Evolutionary conservation across 2,888 invertebrate genomes (phyloP).

Genomic region (Brenthis ino): DNA sequence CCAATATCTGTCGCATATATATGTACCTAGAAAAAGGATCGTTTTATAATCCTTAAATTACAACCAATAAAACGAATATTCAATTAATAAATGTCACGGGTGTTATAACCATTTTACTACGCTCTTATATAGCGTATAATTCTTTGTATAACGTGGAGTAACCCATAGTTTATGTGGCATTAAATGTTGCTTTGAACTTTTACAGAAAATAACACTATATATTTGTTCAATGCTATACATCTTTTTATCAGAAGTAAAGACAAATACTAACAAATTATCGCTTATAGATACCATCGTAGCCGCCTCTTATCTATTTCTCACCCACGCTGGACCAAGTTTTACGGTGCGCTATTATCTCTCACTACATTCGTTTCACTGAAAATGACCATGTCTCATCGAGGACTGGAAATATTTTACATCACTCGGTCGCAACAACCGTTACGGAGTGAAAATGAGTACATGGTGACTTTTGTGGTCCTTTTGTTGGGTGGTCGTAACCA

Average conservation of each 20-base stretch:
- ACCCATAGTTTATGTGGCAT: constrained; percentile 30
- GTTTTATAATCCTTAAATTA: constrained; percentile 38
- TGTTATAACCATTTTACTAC: constrained; percentile 34
- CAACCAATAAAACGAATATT: constrained; percentile 38
- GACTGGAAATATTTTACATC: not conserved
- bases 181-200: constrained; percentile 49
- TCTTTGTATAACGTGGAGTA: constrained; percentile 19
- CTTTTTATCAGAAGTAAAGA: constrained; percentile 57
- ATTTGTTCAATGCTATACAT: constrained; percentile 43
- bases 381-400: constrained; percentile 51
- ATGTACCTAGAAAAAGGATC: constrained; percentile 24
- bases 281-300: constrained; percentile 63
- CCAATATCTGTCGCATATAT: constrained; percentile 12
- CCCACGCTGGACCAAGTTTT: constrained; percentile 70
- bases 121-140: constrained; percentile 19
- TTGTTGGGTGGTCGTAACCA: no score
- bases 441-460: no score
- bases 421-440: not conserved
- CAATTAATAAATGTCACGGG: constrained; percentile 39
- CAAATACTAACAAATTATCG: constrained; percentile 72
- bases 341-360: constrained; percentile 69
- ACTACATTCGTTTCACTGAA: constrained; percentile 66
- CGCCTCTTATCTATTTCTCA: constrained; percentile 63
- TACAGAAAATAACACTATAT: constrained; percentile 18
- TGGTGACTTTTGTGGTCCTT: no score